Conservation (phyloP, 2,797 vertebrate species). For the Alauda arvensis region DNA sequence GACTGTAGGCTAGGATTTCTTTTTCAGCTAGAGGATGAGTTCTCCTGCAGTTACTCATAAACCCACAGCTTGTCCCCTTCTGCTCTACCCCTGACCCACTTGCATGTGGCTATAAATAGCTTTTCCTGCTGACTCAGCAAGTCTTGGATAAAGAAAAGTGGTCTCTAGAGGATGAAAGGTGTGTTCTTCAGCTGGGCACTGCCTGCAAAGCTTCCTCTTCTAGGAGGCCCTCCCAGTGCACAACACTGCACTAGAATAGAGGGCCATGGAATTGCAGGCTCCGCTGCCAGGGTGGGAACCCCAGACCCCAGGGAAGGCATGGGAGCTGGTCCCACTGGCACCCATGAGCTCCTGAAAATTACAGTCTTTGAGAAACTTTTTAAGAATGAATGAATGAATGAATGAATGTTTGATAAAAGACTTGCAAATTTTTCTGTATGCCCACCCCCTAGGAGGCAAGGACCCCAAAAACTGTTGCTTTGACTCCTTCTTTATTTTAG, state of each 20-base stretch:
- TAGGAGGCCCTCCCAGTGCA: not conserved
- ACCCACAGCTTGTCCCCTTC: not conserved
- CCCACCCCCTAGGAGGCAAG: not conserved
- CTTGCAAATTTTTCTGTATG: not conserved
- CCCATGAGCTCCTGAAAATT: not conserved
- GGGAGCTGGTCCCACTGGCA: not conserved
- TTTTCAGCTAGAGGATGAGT: not conserved
- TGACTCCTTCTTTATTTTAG: not conserved
- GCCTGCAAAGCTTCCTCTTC: not conserved
- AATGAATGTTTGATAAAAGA: not conserved
- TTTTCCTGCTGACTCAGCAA: not conserved
- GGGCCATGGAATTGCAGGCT: not conserved
- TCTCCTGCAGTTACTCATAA: not conserved
- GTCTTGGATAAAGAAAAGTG: not conserved
- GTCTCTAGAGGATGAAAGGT: not conserved
- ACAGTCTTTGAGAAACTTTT: not conserved
- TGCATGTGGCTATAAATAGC: not conserved
- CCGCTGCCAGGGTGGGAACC: not conserved
- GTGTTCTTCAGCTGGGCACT: not conserved
- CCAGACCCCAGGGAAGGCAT: rapidly evolving
- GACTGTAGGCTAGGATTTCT: not conserved
- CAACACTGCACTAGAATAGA: not conserved
- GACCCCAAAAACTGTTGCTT: not conserved
- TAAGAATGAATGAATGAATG: not conserved
- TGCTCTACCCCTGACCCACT: not conserved